Evolutionary conservation across 1,140 invertebrate genomes (phyloP), one percentile per base, ranked within the genome.

Genomic region (Pseudobourletiella spinata): DNA sequence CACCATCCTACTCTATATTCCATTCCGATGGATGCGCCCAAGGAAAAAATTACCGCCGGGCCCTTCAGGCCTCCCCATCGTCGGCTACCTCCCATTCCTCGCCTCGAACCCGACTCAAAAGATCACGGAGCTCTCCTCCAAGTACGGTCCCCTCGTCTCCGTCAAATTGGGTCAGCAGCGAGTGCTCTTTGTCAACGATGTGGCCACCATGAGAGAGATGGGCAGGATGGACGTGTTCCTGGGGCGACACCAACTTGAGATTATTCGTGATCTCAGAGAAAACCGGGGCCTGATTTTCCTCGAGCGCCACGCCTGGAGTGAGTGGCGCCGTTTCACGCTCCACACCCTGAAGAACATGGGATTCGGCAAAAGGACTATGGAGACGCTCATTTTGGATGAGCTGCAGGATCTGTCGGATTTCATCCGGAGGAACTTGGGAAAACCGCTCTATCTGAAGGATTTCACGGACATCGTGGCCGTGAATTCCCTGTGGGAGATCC

Each of bases 401-500:
- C 83, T 84, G 16, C 6, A 39, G 1, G 35, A 61, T 11, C 28
- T 43, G 18, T 8, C n/a, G 20, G 30, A 61, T 14, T 64, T 60
- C 35, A 20, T 67, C 8, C 43, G 61, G 16, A 44, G 60, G 50
- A 59, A 66, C 46, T 18, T 20, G 18, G 43, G 24, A 4, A 59
- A 66, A 26, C 55, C 64, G 2, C 25, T 66, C 0, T 59, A 64
- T 35, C 16, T 69, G 25, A 66, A 69, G 35, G 61, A 65, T 0
- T 1, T 71, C 2, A 68, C 73, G 56, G 69, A 66, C 43, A 51
- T 72, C 14, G 59, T 70, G 0, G 84, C 91, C 28, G 73, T 92
- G 14, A 95, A 95, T 68, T 87, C 87, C 0, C 74, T 94, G 0
- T 94, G 90, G 87, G 82, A 79, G 51, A 88, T 94, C 83, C 82